Base-by-base conservation (phyloP, 2,113 vertebrate species). In the Xerus inauris region DNA sequence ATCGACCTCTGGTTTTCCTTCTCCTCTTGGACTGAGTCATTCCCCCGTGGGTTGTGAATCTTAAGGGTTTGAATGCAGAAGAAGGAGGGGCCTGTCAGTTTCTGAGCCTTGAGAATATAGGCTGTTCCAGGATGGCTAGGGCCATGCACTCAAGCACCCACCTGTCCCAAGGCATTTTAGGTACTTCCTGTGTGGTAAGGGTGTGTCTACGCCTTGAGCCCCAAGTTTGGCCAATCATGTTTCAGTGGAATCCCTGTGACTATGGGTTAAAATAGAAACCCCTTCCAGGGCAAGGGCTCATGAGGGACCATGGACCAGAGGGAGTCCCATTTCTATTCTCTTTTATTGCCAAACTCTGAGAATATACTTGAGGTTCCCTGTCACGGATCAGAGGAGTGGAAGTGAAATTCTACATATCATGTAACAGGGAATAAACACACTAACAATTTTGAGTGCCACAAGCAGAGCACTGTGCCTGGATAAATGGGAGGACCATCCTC, bases 401-500 rank as follows among this genome's bases (percentile, higher is more conserved):
- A 65, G 77, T 38, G 54, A 35, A 91, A 73, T 73, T 28, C 64
- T 5, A 42, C 1, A 6, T 40, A 28, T 22, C 49, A 62, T 14
- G 90, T 62, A 73, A 54, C 28, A 62, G 32, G 47, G 64, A 76
- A 47, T 42, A 69, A 80, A 26, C 76, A 26, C 76, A 42, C 2
- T 71, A 40, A 20, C 16, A 19, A n/a, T 38, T 35, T 4, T 40
- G 32, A 83, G 69, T 10, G 64, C 57, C 17, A 24, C 5, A 0
- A 11, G 40, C 38, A 42, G 32, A 47, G 3, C 42, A 6, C 80
- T 38, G 42, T 40, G 81, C 40, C 54, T 69, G 6, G 62, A 71
- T 24, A 30, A 35, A 8, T 0, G 3, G 17, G 7, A 77, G 24
- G 54, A 67, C 0, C 2, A 16, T 8, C 59, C 24, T 49, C 65